These are phyloP conservation scores for Phylloscopus trochiloides DNA, from an alignment of 2,113 vertebrate species.

Conservation along the genomic window DNA sequence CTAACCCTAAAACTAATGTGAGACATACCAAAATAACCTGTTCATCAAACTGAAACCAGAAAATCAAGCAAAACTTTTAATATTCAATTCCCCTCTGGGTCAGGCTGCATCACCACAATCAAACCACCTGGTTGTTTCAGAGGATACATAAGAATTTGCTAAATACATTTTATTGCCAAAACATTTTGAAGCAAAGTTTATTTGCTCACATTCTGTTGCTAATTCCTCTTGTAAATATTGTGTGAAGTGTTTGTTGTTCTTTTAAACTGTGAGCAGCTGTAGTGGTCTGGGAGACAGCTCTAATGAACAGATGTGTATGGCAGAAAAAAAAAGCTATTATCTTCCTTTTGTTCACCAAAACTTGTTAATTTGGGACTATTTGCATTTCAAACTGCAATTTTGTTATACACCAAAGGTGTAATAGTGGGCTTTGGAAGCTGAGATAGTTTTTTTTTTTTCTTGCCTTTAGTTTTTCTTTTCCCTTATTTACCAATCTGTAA, in stretches of 20 bases:
- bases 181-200: background rate
- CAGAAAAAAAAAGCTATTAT: background rate
- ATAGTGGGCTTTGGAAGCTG: background rate
- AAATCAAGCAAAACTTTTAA: background rate
- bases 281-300: background rate
- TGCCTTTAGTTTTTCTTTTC: background rate
- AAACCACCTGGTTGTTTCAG: background rate
- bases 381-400: background rate
- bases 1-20: background rate
- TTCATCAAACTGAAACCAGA: background rate
- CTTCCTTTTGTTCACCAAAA: constrained; percentile 7
- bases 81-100: background rate
- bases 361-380: background rate
- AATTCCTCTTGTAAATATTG: constrained; percentile 45
- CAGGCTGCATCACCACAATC: background rate
- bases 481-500: background rate
- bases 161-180: background rate
- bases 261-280: constrained; percentile 11
- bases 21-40: background rate
- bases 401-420: background rate
- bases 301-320: constrained; percentile 5
- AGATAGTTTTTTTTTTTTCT: background rate
- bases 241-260: background rate
- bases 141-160: background rate
- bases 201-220: background rate